Evolutionary conservation across 2,888 invertebrate genomes (phyloP), one percentile per base, ranked within the genome.

Genomic region (Xylota sylvarum): DNA sequence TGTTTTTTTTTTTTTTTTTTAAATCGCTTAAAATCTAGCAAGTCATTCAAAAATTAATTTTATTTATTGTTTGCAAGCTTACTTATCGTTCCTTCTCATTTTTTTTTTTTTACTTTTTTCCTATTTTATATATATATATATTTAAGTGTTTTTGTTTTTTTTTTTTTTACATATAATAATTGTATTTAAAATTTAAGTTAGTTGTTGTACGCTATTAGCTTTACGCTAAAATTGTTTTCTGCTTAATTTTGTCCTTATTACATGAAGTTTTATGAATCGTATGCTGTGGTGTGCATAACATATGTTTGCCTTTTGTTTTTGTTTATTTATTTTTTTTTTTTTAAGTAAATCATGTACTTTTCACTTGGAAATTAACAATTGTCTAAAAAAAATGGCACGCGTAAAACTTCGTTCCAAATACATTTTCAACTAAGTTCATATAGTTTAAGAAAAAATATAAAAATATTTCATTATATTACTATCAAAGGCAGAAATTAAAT

Each of bases 61-160:
- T 84, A 37, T 77, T 77, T 64, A 60, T 81, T 81, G 85, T 77
- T 82, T 86, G 86, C 86, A 86, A 82, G 86, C 86, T 81, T 73
- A 72, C 72, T 81, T 81, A 81, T 76, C 50, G 52, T 70, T 76
- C 65, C 64, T 73, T 46, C 65, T 79, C 14, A 14, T 78, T 40
- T 46, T 56, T 78, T 32, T 3, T 79, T 62, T 52, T 80, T 76
- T 70, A 67, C 72, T 77, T 86, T 77, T 69, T 70, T 65, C 77
- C 72, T 86, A 81, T 72, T 76, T 48, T 69, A 78, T 64, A 62
- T 72, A 65, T 62, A 37, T 67, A 70, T 65, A 62, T 60, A 78
- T 64, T 67, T 85, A 62, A 76, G 74, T 76, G 40, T 60, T 60
- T 82, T 60, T 76, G n/a, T 23, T 23, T 23, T 23, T 23, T 23